These are phyloP conservation scores for Pholis gunnellus DNA, from an alignment of 2,113 vertebrate genomes.

Conservation along the genomic window DNA sequence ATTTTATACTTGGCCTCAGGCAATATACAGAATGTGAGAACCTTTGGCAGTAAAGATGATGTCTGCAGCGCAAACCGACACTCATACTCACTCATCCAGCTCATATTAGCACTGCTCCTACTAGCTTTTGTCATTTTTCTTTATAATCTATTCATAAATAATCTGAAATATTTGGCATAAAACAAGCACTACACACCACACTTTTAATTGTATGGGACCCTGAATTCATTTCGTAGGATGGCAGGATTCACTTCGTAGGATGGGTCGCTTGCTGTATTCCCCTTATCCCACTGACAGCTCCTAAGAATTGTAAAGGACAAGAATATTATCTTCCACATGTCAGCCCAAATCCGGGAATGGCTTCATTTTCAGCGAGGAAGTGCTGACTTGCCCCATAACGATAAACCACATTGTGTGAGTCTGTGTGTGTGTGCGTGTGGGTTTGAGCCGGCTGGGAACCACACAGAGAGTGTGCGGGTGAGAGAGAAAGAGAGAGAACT, in stretches of 20 bases:
- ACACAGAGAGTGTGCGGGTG: slow-evolving; percentile 70
- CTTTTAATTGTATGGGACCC: neutral
- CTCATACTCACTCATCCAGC: neutral
- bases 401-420: slow-evolving; percentile 57
- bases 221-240: neutral
- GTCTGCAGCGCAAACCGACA: neutral
- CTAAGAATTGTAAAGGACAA: neutral
- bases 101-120: neutral
- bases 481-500: slow-evolving; percentile 60
- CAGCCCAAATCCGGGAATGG: slow-evolving; percentile 7
- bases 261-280: neutral
- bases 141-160: neutral
- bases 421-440: slow-evolving; percentile 57
- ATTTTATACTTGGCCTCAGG: slow-evolving; percentile 19
- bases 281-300: neutral
- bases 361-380: slow-evolving; percentile 29
- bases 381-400: slow-evolving; percentile 12
- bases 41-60: slow-evolving; percentile 18
- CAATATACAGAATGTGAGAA: neutral
- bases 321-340: slow-evolving; percentile 28
- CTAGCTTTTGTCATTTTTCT: neutral
- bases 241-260: neutral
- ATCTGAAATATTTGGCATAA: neutral
- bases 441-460: slow-evolving; percentile 59
- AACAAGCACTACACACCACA: neutral